These are phyloP conservation scores for Bubo blakistoni DNA, from an alignment of 2,113 vertebrate species.

Conservation along the genomic window DNA sequence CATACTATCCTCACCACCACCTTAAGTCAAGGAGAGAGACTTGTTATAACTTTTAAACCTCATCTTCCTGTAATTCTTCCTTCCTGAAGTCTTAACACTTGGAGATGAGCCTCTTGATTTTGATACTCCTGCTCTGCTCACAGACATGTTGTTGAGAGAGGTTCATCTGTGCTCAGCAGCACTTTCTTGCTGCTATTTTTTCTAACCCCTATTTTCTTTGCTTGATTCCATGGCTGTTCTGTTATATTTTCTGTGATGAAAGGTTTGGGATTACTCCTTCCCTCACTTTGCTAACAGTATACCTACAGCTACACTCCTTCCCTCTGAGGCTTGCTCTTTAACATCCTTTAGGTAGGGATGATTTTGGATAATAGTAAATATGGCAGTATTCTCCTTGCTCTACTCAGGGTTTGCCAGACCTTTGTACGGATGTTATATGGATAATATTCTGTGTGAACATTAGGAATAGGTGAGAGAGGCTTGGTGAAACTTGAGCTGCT, in stretches of 20 bases:
- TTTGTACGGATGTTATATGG: background rate
- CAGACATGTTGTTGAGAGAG: background rate
- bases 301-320: background rate
- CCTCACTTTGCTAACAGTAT: background rate
- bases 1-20: background rate
- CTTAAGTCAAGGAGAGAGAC: background rate
- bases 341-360: background rate
- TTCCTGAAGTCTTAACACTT: background rate
- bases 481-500: background rate
- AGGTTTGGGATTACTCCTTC: conserved; percentile 14
- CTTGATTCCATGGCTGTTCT: conserved; percentile 6
- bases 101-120: background rate
- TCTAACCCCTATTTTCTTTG: conserved; percentile 6
- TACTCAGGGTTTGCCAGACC: background rate
- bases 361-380: background rate
- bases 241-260: conserved; percentile 25
- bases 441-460: background rate
- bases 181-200: conserved; percentile 32
- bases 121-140: background rate
- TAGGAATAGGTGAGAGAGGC: background rate
- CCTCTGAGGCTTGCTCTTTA: background rate
- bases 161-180: background rate
- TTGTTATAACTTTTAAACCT: background rate
- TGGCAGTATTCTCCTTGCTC: background rate
- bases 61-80: background rate